Evolutionary conservation across 2,888 invertebrate species (phyloP).

Genomic region (Plagodis dolabraria): DNA sequence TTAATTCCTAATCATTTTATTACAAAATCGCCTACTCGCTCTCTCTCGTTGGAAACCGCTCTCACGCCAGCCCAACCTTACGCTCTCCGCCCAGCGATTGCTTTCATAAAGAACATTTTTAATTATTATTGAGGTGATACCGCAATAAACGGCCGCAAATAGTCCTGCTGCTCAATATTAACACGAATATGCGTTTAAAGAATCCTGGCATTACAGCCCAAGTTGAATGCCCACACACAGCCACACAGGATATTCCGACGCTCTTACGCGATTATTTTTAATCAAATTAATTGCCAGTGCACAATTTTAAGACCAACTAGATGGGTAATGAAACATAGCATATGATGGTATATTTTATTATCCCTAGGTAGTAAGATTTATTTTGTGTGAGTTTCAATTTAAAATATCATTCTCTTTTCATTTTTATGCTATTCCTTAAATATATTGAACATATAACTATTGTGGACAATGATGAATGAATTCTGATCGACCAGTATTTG

Average conservation of each 20-base stretch:
- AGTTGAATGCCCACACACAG: constrained; percentile 39
- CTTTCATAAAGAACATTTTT: constrained; percentile 40
- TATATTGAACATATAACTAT: too few relatives aligned
- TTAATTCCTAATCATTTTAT: too few relatives aligned
- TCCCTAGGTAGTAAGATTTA: background rate
- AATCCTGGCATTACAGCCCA: constrained; percentile 18
- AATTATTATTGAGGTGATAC: constrained; percentile 41
- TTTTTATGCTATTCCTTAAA: too few relatives aligned
- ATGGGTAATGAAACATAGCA: constrained; percentile 6
- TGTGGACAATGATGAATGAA: too few relatives aligned
- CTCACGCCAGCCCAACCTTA: constrained; percentile 12
- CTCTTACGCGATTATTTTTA: constrained; percentile 8
- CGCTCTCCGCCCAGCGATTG: constrained; percentile 25
- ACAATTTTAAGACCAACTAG: constrained; percentile 11
- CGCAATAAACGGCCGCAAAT: constrained; percentile 36
- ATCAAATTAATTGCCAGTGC: constrained; percentile 5
- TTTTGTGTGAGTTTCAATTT: background rate
- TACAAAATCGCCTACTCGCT: too few relatives aligned
- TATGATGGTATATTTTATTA: constrained; percentile 2
- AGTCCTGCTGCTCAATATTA: constrained; percentile 34
- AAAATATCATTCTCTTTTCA: too few relatives aligned
- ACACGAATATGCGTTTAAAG: constrained; percentile 37
- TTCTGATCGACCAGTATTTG: too few relatives aligned
- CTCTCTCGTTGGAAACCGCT: constrained; percentile 4
- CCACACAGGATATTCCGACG: constrained; percentile 1